Conservation (phyloP, 2,113 vertebrate genomes). For the Labeo rohita region DNA sequence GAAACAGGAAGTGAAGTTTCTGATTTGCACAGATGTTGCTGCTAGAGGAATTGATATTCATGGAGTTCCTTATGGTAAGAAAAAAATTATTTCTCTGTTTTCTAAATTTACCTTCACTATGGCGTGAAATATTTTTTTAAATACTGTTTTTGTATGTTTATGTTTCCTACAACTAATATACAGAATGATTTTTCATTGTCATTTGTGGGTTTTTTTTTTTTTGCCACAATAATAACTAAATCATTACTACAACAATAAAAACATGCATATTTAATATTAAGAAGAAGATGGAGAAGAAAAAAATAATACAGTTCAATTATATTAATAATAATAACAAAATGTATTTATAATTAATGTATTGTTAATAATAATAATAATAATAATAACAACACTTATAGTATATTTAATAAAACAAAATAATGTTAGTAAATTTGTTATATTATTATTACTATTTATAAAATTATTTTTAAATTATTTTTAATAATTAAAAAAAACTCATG, state of each 20-base stretch:
- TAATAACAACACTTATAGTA: not conserved
- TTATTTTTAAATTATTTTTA: not conserved
- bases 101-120: not conserved
- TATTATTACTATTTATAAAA: not conserved
- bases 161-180: not conserved
- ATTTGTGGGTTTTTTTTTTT: not conserved
- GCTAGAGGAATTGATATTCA: conserved; percentile 96
- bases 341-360: too few relatives aligned
- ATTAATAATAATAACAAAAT: too few relatives aligned
- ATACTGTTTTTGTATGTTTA: not conserved
- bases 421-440: not conserved
- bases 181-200: not conserved
- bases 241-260: not conserved
- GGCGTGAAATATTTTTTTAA: not conserved
- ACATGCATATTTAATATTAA: not conserved
- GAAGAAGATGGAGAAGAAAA: too few relatives aligned
- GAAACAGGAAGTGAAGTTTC: conserved; percentile 89
- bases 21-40: conserved; percentile 97
- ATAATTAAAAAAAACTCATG: not conserved
- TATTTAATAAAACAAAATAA: not conserved
- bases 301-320: too few relatives aligned
- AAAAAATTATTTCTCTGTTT: not conserved
- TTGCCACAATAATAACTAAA: not conserved
- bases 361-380: not conserved
- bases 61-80: conserved; percentile 92